These are phyloP conservation scores for Athalia circularis DNA, from an alignment of 2,888 invertebrate species.

Conservation along the genomic window DNA sequence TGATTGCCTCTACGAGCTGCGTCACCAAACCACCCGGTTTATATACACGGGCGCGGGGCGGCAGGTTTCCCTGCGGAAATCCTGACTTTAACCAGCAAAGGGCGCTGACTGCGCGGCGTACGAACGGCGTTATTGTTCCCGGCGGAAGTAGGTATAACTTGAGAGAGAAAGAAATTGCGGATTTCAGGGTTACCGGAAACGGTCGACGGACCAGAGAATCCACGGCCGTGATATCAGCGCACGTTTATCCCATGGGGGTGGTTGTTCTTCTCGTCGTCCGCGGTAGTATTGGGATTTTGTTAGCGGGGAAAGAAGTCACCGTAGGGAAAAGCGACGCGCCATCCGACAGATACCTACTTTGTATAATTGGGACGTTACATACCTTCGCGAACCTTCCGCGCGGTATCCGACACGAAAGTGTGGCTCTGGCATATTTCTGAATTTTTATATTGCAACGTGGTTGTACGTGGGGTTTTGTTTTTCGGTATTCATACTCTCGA, in stretches of 20 bases:
- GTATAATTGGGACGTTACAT: too few relatives aligned
- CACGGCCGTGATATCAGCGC: background rate
- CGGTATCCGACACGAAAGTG: too few relatives aligned
- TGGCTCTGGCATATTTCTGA: too few relatives aligned
- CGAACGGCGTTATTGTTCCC: constrained; percentile 1
- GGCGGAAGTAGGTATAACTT: constrained; percentile 16
- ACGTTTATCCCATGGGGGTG: background rate
- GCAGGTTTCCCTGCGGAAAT: constrained; percentile 40
- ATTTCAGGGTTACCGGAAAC: background rate
- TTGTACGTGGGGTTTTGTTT: too few relatives aligned
- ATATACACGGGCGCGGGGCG: background rate
- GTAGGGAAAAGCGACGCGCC: background rate
- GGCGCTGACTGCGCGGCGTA: background rate
- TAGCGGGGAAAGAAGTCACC: background rate
- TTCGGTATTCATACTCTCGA: too few relatives aligned
- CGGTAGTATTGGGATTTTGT: too few relatives aligned
- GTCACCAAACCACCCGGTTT: background rate
- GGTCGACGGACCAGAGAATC: background rate
- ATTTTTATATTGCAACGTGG: too few relatives aligned
- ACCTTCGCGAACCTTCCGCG: too few relatives aligned
- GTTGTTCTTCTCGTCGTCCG: too few relatives aligned
- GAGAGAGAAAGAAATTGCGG: background rate
- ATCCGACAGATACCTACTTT: too few relatives aligned
- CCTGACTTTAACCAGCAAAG: constrained; percentile 19
- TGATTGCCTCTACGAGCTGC: constrained; percentile 9